Conservation (phyloP, 2,797 vertebrate genomes). For the Mus spretus region DNA sequence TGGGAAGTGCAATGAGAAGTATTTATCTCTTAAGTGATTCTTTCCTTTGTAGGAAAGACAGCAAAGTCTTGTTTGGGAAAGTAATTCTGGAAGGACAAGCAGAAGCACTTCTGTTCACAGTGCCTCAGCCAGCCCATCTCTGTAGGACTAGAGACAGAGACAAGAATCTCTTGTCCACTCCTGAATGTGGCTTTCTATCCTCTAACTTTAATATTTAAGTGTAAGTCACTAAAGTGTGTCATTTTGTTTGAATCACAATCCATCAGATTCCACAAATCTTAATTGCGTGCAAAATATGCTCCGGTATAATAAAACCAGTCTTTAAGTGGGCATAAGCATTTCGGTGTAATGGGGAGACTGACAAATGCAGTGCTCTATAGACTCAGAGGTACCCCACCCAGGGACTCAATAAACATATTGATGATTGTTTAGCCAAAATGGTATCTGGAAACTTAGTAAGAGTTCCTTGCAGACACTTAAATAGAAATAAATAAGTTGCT, state of each 20-base stretch:
- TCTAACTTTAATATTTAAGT: slow-evolving; percentile 39
- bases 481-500: slow-evolving; percentile 40
- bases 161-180: neutral
- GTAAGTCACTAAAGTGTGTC: neutral
- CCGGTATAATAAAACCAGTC: neutral
- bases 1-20: neutral
- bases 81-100: neutral
- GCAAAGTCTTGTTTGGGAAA: neutral
- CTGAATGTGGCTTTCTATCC: neutral
- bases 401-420: neutral
- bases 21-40: neutral
- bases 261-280: neutral
- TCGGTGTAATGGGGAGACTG: neutral
- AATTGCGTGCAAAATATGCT: slow-evolving; percentile 34
- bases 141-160: neutral
- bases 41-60: neutral
- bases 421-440: slow-evolving; percentile 64
- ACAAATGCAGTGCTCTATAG: neutral
- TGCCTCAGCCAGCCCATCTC: neutral
- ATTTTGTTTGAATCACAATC: slow-evolving; percentile 65
- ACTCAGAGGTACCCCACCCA: neutral
- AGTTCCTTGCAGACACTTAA: neutral
- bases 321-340: neutral
- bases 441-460: slow-evolving; percentile 54
- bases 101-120: neutral